A percentile compares a stretch with the other conserved stretches of the same genome.
phyloP scores from a whole-genome alignment of 2,888 invertebrate genomes.

The Spisula subtruncata region DNA sequence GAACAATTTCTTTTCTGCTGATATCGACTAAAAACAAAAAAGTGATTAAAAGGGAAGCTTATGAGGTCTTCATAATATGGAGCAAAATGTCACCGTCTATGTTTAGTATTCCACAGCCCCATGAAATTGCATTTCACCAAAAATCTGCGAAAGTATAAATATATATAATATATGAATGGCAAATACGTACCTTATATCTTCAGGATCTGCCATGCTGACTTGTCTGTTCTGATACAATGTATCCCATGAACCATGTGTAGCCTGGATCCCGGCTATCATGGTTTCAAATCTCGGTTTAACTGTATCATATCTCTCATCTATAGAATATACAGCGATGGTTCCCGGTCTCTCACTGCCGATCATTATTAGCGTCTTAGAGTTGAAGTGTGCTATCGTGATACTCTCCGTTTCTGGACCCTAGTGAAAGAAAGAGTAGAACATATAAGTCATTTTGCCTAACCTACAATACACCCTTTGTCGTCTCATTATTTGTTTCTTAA shows the following conservation, averaged over 20 bases:
- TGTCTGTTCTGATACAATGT: constrained; percentile 68
- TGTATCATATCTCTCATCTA: constrained; percentile 60
- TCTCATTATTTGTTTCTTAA: constrained; percentile 73
- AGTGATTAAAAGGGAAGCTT: too few relatives aligned
- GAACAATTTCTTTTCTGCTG: too few relatives aligned
- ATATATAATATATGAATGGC: too few relatives aligned
- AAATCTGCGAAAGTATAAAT: too few relatives aligned
- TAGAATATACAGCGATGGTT: constrained; percentile 76
- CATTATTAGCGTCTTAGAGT: constrained; percentile 72
- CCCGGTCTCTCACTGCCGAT: constrained; percentile 81
- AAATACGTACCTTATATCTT: constrained; percentile 72
- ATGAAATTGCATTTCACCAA: too few relatives aligned
- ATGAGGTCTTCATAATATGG: too few relatives aligned
- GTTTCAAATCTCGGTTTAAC: constrained; percentile 75
- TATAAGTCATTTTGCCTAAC: too few relatives aligned
- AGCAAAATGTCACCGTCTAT: too few relatives aligned
- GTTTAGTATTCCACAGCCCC: too few relatives aligned
- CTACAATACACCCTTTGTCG: too few relatives aligned
- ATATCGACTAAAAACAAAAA: too few relatives aligned
- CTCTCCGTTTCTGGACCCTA: constrained; percentile 81
- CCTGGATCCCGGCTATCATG: constrained; percentile 65
- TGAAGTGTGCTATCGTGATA: constrained; percentile 73
- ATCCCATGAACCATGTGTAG: constrained; percentile 65
- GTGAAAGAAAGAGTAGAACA: too few relatives aligned
- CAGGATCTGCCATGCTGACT: constrained; percentile 76